Conservation (phyloP, 2,888 invertebrate genomes). For the Chromoteleia sp. region DNA sequence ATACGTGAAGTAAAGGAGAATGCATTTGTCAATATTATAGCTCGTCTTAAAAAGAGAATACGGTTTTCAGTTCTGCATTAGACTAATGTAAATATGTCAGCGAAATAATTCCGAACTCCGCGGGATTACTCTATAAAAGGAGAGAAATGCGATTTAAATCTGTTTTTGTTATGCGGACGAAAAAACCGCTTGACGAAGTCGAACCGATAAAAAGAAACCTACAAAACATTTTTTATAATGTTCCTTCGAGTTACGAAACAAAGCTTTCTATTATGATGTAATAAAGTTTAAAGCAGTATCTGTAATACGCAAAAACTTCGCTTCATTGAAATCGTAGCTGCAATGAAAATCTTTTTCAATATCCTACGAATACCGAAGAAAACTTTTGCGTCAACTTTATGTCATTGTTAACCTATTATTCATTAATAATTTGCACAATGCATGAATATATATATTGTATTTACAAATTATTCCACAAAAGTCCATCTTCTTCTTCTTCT, state of each 20-base stretch:
- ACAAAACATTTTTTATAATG: slow-evolving; percentile 19
- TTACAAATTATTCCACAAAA: no score
- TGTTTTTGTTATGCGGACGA: slow-evolving; percentile 7
- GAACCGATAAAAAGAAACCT: slow-evolving; percentile 27
- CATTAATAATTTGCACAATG: background rate
- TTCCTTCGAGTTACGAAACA: slow-evolving; percentile 24
- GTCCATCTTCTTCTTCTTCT: no score
- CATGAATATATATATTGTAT: no score
- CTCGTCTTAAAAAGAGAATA: background rate
- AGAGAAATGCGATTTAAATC: slow-evolving; percentile 10
- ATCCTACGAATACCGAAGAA: background rate
- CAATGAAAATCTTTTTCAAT: slow-evolving; percentile 13
- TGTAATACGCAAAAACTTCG: background rate
- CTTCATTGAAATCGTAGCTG: background rate
- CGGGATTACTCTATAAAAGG: slow-evolving; percentile 4
- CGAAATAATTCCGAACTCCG: slow-evolving; percentile 1
- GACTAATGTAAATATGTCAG: slow-evolving; percentile 26
- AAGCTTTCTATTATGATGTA: slow-evolving; percentile 33
- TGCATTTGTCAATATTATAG: background rate
- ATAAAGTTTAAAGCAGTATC: slow-evolving; percentile 20
- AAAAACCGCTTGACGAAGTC: slow-evolving; percentile 22
- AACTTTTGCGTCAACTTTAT: background rate
- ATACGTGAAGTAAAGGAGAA: background rate
- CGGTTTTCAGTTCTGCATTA: slow-evolving; percentile 7
- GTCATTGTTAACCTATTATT: background rate